phyloP scores from a whole-genome alignment of 2,113 vertebrate genomes.

The Cettia cetti region DNA sequence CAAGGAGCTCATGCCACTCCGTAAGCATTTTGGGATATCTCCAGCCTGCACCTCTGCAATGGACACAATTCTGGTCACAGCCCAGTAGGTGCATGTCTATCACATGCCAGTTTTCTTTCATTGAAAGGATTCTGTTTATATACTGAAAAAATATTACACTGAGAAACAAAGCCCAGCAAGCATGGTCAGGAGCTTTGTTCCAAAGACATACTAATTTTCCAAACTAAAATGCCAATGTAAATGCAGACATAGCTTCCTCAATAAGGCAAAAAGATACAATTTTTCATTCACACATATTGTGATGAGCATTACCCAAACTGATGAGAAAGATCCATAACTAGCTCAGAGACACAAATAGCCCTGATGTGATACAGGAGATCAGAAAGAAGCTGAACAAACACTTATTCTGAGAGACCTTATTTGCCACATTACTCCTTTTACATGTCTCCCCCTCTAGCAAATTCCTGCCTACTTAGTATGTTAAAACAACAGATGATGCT shows the following conservation, averaged over 20 bases:
- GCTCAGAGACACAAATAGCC: background rate
- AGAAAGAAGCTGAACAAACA: background rate
- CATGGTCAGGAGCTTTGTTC: background rate
- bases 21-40: accelerated
- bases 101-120: background rate
- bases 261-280: background rate
- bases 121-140: background rate
- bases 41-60: background rate
- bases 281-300: background rate
- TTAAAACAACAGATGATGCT: background rate
- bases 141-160: background rate
- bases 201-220: background rate
- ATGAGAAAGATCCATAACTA: background rate
- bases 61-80: background rate
- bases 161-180: background rate
- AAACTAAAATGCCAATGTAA: background rate
- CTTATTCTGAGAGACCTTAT: background rate
- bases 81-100: background rate
- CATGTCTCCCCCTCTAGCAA: background rate
- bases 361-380: background rate
- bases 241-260: background rate
- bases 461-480: background rate
- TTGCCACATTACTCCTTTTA: background rate
- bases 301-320: background rate
- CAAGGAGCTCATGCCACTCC: background rate